Evolutionary conservation across 2,113 vertebrate species (phyloP).

Genomic region (Procavia capensis): DNA sequence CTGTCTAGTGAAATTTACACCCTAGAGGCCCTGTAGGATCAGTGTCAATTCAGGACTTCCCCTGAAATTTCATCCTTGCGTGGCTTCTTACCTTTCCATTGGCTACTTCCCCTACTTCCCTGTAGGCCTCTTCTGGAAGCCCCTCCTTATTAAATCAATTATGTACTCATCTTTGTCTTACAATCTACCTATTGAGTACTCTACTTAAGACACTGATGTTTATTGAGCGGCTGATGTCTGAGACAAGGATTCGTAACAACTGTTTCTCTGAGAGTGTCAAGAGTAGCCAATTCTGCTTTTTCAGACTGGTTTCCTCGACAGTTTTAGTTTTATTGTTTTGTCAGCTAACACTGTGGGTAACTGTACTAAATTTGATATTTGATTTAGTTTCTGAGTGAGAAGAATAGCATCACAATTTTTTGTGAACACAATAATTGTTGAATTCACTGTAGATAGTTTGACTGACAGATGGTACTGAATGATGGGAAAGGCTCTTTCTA

Average conservation of each 20-base stretch:
- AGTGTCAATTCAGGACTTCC: neutral
- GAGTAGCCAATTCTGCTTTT: neutral
- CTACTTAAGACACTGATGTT: neutral
- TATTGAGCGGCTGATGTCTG: neutral
- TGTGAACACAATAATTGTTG: neutral
- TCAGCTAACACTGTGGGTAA: neutral
- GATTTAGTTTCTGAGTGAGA: neutral
- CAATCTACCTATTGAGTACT: neutral
- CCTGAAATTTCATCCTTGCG: neutral
- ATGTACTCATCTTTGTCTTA: neutral
- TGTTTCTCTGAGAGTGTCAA: neutral
- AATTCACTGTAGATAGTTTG: neutral
- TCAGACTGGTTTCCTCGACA: neutral
- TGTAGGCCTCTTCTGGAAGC: neutral
- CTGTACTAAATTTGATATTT: neutral
- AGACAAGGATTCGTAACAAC: neutral
- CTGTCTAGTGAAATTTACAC: neutral
- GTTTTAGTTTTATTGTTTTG: neutral
- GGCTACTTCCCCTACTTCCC: neutral
- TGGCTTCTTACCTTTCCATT: neutral
- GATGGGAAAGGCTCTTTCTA: neutral
- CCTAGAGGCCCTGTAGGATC: neutral
- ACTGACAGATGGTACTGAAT: neutral
- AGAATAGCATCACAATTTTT: slow-evolving; percentile 3
- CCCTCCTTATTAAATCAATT: neutral